Percentiles rank a stretch among this genome's conserved stretches.
Evolutionary conservation across 2,888 invertebrate species (phyloP).

Genomic region (Hesperia comma): DNA sequence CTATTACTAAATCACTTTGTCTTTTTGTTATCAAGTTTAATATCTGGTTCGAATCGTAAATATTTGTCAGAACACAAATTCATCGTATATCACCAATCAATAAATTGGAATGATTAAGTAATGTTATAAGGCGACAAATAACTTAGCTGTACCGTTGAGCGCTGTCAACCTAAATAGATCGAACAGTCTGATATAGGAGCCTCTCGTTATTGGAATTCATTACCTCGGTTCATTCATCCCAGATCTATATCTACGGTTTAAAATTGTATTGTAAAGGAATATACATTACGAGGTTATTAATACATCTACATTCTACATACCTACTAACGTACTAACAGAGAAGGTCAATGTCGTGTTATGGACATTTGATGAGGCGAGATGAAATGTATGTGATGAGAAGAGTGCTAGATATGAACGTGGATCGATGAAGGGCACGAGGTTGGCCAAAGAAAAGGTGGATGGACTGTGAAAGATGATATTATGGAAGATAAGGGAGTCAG

Average conservation of each 20-base stretch:
- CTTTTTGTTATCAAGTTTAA: slow-evolving; percentile 3
- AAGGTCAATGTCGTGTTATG: too few species aligned
- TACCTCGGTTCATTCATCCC: slow-evolving; percentile 13
- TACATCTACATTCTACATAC: too few species aligned
- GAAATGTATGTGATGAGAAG: too few species aligned
- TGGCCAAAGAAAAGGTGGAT: too few species aligned
- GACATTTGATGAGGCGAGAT: too few species aligned
- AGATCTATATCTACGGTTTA: slow-evolving; percentile 6
- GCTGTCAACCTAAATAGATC: slow-evolving; percentile 26
- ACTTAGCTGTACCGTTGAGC: slow-evolving; percentile 10
- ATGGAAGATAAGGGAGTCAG: too few species aligned
- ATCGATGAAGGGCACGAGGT: too few species aligned
- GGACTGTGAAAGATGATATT: too few species aligned
- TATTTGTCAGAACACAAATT: slow-evolving; percentile 16
- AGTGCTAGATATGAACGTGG: too few species aligned
- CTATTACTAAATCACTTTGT: too few species aligned
- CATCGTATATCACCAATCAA: slow-evolving; percentile 25
- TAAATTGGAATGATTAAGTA: slow-evolving; percentile 27
- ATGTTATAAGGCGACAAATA: slow-evolving; percentile 29
- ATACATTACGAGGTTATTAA: not conserved
- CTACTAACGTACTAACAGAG: too few species aligned
- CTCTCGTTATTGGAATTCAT: slow-evolving; percentile 17
- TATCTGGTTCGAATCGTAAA: slow-evolving; percentile 23
- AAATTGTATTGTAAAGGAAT: not conserved
- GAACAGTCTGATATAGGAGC: slow-evolving; percentile 14